Percentiles rank a stretch among this genome's conserved stretches.
These are phyloP conservation scores for Recurvirostra avosetta DNA, from an alignment of 2,113 vertebrate genomes.

Conservation along the genomic window DNA sequence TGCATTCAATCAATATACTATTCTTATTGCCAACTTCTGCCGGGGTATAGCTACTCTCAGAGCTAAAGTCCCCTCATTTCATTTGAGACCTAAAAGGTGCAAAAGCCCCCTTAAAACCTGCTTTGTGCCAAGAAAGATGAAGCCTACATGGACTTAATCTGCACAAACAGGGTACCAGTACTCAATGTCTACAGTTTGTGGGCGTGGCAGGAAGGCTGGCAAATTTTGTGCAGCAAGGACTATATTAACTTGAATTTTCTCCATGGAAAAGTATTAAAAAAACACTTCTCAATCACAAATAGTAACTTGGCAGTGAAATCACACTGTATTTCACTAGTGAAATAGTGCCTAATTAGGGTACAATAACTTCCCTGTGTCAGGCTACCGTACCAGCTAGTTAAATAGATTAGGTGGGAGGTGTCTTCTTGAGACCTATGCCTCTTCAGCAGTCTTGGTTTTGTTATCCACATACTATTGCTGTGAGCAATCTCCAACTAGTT, in stretches of 20 bases:
- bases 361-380: background rate
- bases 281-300: background rate
- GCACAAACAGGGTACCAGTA: background rate
- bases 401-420: background rate
- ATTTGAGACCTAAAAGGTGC: background rate
- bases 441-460: background rate
- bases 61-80: background rate
- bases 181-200: fast-evolving
- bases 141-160: background rate
- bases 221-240: background rate
- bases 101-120: background rate
- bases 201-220: background rate
- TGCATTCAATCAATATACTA: background rate
- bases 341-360: background rate
- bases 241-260: background rate
- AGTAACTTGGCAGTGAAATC: background rate
- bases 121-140: background rate
- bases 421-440: background rate
- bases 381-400: background rate
- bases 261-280: background rate
- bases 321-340: background rate
- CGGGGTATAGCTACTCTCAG: background rate
- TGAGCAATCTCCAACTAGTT: background rate
- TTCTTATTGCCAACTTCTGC: background rate
- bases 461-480: background rate